phyloP scores from a whole-genome alignment of 2,797 vertebrate genomes.

The Xiphophorus birchmanni region DNA sequence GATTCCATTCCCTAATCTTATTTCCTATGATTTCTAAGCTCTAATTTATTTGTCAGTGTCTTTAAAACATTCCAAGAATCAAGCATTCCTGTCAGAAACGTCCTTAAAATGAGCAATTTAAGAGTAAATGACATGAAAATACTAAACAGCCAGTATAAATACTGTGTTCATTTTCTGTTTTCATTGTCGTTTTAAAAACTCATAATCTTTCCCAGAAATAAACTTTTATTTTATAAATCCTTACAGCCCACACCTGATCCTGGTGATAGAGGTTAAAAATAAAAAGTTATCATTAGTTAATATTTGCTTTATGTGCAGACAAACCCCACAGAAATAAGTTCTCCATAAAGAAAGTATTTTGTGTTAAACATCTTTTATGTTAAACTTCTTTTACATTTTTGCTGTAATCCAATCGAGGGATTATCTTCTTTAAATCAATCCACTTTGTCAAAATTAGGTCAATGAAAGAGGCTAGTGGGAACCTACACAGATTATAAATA shows the following conservation, averaged over 20 bases:
- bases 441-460: not conserved
- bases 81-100: not conserved
- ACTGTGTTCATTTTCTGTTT: not conserved
- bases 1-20: conserved; percentile 6
- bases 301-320: not conserved
- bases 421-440: not conserved
- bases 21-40: conserved; percentile 4
- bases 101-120: not conserved
- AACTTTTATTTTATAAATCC: not conserved
- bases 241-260: not conserved
- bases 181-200: not conserved
- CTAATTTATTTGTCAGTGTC: not conserved
- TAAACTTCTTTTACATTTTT: no score
- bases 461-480: not conserved
- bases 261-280: not conserved
- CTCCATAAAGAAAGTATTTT: not conserved
- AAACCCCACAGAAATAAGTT: not conserved
- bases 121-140: not conserved
- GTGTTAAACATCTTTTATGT: no score
- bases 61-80: not conserved
- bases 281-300: not conserved
- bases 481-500: not conserved
- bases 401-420: not conserved
- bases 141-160: not conserved
- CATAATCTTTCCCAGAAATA: not conserved